phyloP scores from a whole-genome alignment of 2,113 vertebrate species.

The Poeciliopsis prolifica region DNA sequence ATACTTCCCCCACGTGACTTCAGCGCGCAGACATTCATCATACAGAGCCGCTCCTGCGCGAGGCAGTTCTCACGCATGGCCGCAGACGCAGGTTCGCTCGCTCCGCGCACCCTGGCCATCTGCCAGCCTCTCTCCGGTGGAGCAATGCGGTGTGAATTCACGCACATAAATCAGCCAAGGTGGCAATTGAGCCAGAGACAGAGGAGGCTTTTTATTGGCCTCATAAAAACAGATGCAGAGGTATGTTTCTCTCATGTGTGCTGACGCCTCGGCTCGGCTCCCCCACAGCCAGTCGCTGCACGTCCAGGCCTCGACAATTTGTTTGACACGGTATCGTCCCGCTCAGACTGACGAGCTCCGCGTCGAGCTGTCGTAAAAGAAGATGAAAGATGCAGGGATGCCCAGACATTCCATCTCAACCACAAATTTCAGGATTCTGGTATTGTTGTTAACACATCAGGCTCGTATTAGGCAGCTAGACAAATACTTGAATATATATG shows the following conservation, averaged over 20 bases:
- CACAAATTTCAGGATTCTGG: conserved; percentile 45
- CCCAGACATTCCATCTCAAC: conserved; percentile 48
- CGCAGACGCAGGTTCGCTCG: conserved; percentile 12
- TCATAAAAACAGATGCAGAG: conserved; percentile 78
- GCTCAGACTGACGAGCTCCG: conserved; percentile 29
- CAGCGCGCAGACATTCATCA: conserved; percentile 62
- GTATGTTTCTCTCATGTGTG: conserved; percentile 76
- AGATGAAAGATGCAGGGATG: conserved; percentile 31
- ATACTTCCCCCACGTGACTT: conserved; percentile 52
- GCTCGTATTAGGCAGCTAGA: conserved; percentile 58
- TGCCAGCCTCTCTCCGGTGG: conserved; percentile 71
- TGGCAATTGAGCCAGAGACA: conserved; percentile 72
- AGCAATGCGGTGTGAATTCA: conserved; percentile 67
- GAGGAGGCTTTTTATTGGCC: conserved; percentile 76
- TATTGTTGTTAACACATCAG: conserved; percentile 34
- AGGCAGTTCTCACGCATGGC: conserved; percentile 23
- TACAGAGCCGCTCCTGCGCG: conserved; percentile 47
- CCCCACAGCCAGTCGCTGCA: conserved; percentile 68
- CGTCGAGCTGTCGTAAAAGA: conserved; percentile 24
- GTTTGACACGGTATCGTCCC: conserved; percentile 44
- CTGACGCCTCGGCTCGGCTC: conserved; percentile 51
- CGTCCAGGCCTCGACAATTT: conserved; percentile 70
- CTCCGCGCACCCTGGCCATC: conserved; percentile 66
- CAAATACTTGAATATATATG: conserved; percentile 39
- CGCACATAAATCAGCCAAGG: conserved; percentile 78